Base-by-base conservation (phyloP, 2,797 vertebrate genomes). In the Eupleurogrammus muticus region DNA sequence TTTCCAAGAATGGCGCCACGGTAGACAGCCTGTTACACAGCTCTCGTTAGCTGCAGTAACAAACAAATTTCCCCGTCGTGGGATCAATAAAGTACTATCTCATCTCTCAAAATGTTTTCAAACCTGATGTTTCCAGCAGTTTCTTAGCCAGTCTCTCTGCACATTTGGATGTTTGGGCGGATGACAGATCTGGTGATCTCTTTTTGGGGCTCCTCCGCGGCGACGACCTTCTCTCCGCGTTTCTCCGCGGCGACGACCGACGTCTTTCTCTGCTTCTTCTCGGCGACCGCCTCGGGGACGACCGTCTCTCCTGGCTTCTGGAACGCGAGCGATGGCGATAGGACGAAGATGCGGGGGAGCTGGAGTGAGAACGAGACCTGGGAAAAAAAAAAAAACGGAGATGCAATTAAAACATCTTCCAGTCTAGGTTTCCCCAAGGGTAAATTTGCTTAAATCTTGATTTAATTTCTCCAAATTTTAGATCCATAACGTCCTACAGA, bases 81-180 rank as follows among this genome's bases (percentile, higher is more conserved):
- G n/a, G n/a, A n/a, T n/a, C n/a, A n/a, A n/a, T n/a, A n/a, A n/a
- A n/a, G n/a, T n/a, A n/a, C n/a, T n/a, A n/a, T n/a, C n/a, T n/a
- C n/a, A n/a, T n/a, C n/a, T n/a, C n/a, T n/a, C 16, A 11, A 48
- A 48, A 57, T 12, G 3, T 51, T 62, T 28, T 1, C 83, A 52
- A 65, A 94, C 94, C 91, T 88, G 94, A 80, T 21, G 87, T 84
- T 75, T 93, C 73, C 52, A 94, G 81, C 4, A 94, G 73, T 52
- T 86, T 92, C 81, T 91, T 93, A 0, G 91, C 90, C 32, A 94
- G 69, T 19, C 38, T 83, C 51, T 92, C 89, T 24, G 88, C 76
- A 32, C 66, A 87, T 58, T 56, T 86, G 0, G 49, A 40, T 28
- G 35, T 70, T 16, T 67, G 66, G 46, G 66, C 21, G 0, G 47